Conservation (phyloP, 2,797 vertebrate species). For the Gambusia yucatana region DNA sequence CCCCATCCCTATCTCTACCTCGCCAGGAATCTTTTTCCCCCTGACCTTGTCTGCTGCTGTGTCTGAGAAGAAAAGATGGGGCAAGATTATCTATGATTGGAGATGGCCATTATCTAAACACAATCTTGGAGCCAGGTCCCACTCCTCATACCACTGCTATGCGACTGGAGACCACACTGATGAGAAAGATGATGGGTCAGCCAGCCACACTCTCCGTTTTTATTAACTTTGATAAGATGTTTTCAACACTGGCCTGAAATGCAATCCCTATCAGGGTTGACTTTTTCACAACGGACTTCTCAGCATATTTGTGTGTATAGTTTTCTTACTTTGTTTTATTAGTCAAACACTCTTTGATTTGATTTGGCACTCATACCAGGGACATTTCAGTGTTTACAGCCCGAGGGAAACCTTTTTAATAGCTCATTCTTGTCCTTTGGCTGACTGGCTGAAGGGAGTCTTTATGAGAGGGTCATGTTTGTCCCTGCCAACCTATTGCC, state of each 20-base stretch:
- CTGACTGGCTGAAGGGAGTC: slow-evolving; percentile 53
- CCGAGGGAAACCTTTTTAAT: slow-evolving; percentile 56
- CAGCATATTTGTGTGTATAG: slow-evolving; percentile 57
- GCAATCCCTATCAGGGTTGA: slow-evolving; percentile 69
- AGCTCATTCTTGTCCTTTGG: slow-evolving; percentile 50
- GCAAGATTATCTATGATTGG: slow-evolving; percentile 87
- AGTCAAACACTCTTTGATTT: slow-evolving; percentile 54
- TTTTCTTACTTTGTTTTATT: slow-evolving; percentile 53
- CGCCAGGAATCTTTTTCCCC: slow-evolving; percentile 73
- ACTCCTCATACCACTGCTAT: slow-evolving; percentile 66
- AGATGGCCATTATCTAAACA: slow-evolving; percentile 87
- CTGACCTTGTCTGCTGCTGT: slow-evolving; percentile 84
- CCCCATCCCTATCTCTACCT: slow-evolving; percentile 75
- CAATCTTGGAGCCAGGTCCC: slow-evolving; percentile 81
- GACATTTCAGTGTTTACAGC: slow-evolving; percentile 25
- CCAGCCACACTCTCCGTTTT: slow-evolving; percentile 74
- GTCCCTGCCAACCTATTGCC: slow-evolving; percentile 76
- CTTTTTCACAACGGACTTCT: slow-evolving; percentile 67
- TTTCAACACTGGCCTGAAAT: slow-evolving; percentile 66
- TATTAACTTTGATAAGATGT: slow-evolving; percentile 79
- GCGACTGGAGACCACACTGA: slow-evolving; percentile 74
- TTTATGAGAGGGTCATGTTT: slow-evolving; percentile 66
- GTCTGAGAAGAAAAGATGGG: slow-evolving; percentile 84
- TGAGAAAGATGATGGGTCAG: slow-evolving; percentile 77
- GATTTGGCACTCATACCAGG: slow-evolving; percentile 54